phyloP scores from a whole-genome alignment of 2,113 vertebrate species.

The Tor tambroides region DNA sequence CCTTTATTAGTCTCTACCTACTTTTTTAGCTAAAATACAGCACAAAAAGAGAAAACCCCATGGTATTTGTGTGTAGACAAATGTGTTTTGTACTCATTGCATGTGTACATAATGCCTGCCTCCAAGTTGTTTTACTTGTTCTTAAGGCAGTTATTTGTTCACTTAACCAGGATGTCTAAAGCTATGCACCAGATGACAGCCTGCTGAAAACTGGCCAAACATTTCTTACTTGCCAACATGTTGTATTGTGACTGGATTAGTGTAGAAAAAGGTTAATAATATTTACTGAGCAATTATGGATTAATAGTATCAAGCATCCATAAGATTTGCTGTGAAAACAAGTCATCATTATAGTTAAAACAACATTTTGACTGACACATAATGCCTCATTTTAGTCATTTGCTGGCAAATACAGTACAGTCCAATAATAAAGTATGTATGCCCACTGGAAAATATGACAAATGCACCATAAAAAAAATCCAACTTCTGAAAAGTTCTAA shows the following conservation, averaged over 20 bases:
- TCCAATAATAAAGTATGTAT: background rate
- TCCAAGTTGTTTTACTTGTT: background rate
- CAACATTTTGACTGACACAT: background rate
- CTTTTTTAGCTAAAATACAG: constrained; percentile 56
- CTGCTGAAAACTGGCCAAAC: constrained; percentile 11
- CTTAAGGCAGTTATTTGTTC: too few species aligned
- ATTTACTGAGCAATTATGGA: constrained; percentile 3
- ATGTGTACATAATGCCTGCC: background rate
- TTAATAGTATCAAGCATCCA: background rate
- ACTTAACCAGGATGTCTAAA: constrained; percentile 14
- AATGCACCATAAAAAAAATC: background rate
- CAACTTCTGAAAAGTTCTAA: background rate
- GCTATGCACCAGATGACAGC: background rate
- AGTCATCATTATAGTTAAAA: background rate
- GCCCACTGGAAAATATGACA: too few species aligned
- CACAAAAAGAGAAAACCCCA: constrained; percentile 30
- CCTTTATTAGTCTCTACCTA: constrained; percentile 53
- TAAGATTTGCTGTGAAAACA: background rate
- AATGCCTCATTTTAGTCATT: background rate
- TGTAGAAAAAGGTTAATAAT: background rate
- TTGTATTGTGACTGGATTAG: background rate
- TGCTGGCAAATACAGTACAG: background rate
- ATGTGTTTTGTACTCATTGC: constrained; percentile 12
- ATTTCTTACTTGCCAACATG: background rate
- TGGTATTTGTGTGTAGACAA: background rate